These are phyloP conservation scores for Pampus argenteus DNA, from an alignment of 2,797 vertebrate genomes.

Conservation along the genomic window DNA sequence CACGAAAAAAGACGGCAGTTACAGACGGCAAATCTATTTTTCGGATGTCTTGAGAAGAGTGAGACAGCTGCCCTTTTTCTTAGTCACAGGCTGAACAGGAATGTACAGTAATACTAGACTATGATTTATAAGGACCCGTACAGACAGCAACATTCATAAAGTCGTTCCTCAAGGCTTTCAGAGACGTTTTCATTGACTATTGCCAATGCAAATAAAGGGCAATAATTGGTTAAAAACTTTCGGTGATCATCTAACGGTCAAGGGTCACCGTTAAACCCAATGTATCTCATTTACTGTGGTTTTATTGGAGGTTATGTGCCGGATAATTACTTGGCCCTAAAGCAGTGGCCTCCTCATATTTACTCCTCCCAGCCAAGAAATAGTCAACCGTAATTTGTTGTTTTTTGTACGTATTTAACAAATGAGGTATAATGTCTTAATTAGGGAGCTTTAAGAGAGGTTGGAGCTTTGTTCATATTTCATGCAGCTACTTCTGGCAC, in stretches of 20 bases:
- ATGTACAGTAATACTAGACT: slow-evolving; percentile 40
- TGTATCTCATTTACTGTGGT: background rate
- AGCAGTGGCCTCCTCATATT: background rate
- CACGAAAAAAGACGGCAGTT: slow-evolving; percentile 30
- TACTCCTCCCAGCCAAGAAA: background rate
- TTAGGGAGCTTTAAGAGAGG: background rate
- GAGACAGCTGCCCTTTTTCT: slow-evolving; percentile 48
- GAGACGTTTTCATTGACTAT: background rate
- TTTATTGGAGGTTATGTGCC: background rate
- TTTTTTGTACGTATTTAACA: background rate
- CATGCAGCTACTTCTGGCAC: background rate
- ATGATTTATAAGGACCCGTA: slow-evolving; percentile 40
- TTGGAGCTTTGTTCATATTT: background rate
- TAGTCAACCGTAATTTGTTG: background rate
- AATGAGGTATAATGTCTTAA: background rate
- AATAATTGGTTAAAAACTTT: background rate
- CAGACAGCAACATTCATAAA: slow-evolving; percentile 14
- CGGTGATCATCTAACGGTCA: background rate
- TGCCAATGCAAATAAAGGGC: background rate
- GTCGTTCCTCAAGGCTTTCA: slow-evolving; percentile 17
- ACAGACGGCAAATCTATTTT: slow-evolving; percentile 29
- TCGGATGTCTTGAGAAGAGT: slow-evolving; percentile 23
- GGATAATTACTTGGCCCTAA: background rate
- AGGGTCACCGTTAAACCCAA: background rate
- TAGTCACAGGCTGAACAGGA: slow-evolving; percentile 40